Conservation (phyloP, 64 coral and sea anemone species). For the Actinia tenebrosa region DNA sequence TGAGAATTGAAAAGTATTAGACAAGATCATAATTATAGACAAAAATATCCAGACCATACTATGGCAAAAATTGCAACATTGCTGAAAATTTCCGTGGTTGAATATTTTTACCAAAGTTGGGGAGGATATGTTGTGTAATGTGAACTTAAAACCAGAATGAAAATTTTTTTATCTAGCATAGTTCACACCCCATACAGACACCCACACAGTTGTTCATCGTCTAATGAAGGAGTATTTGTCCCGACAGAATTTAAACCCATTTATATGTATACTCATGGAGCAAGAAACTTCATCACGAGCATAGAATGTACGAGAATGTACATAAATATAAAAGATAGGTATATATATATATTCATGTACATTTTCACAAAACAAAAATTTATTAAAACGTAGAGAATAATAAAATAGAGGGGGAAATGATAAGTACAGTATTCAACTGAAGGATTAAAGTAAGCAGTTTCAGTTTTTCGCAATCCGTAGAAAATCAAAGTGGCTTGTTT, state of each 20-base stretch:
- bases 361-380: not conserved
- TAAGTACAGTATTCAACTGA: not conserved
- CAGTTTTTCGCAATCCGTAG: not conserved
- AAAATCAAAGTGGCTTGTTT: not conserved
- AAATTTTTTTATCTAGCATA: not conserved
- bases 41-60: not conserved
- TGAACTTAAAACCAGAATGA: not conserved
- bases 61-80: not conserved
- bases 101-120: not conserved
- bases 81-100: not conserved
- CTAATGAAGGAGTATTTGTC: too few relatives aligned
- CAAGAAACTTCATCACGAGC: too few relatives aligned
- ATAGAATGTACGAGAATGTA: not conserved
- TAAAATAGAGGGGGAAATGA: not conserved
- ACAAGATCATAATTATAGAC: not conserved
- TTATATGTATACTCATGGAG: too few relatives aligned
- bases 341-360: too few relatives aligned
- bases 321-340: not conserved
- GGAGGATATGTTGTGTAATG: not conserved
- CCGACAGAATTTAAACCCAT: too few relatives aligned
- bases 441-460: not conserved
- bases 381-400: not conserved
- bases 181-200: not conserved
- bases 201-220: not conserved
- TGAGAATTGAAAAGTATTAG: too few relatives aligned